Base-by-base conservation (phyloP, 2,888 invertebrate species). In the Eumerus sabulonum region DNA sequence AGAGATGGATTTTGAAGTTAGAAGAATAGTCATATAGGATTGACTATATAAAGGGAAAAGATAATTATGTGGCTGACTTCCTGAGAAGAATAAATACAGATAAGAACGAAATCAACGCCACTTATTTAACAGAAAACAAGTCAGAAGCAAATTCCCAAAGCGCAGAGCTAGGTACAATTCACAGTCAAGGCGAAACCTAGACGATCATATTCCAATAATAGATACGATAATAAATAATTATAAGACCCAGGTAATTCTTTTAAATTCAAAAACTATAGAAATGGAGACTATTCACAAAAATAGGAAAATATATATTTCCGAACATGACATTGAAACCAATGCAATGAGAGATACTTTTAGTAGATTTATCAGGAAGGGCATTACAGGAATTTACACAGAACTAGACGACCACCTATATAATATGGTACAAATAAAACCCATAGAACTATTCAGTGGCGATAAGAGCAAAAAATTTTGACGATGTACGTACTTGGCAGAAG, bases 31-130 rank as follows among this genome's bases (percentile, higher is more conserved):
- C 54, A 14, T 50, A 60, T 44, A 60, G 59, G 17, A 54, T 62
- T 19, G 67, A 54, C 12, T 67, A n/a, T n/a, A n/a, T n/a, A n/a
- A 76, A 70, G 35, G 64, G 68, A 2, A 76, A 76, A 36, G 59
- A 54, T 14, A 76, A 73, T 36, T 63, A 48, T 17, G 35, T n/a
- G 13, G 73, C 60, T 11, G 72, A 48, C 18, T 54, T 71, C 40
- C 40, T 40, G 3, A 40, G 11, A 5, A 11, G 40, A 9, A 40
- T 40, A 40, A 54, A 54, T 11, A 36, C 13, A 16, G 36, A 9
- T 16, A 36, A 2, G 16, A 11, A 36, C 14, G 56, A 57, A 57
- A 5, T 14, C 12, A 14, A 57, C 13, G 44, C 19, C 27, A 18
- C 18, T n/a, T n/a, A n/a, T n/a, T n/a, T n/a, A n/a, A n/a, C n/a